Evolutionary conservation across 2,113 vertebrate genomes (phyloP), one percentile per base, ranked within the genome.

Genomic region (Crotalus horridus): DNA sequence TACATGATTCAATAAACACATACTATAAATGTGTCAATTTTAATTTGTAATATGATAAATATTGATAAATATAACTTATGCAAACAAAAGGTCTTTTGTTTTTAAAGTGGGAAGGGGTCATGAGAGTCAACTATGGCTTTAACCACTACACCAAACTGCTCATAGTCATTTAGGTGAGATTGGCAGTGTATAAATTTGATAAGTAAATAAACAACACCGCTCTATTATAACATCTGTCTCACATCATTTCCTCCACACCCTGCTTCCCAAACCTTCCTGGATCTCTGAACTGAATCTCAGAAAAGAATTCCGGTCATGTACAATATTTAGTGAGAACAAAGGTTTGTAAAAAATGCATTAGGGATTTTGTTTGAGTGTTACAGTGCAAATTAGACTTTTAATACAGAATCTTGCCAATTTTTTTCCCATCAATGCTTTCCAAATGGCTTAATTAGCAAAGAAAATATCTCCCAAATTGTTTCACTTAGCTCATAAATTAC

Each of bases 401-500:
- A 6, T 89, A 69, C 69, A 0, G 93, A 8, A 1, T 91, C 53
- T 88, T 93, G n/a, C 81, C 88, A 93, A 53, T 58, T 15, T 91
- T 2, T 17, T 64, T n/a, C 46, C 46, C 15, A 11, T 26, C 7
- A 95, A 94, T 10, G 86, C 0, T 6, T 24, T 91, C 17, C 54
- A 55, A 51, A 81, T 94, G 15, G 17, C 29, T 94, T 95, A 92
- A 39, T 58, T 90, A 55, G 1, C 54, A 90, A 10, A 46, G 94
- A 91, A n/a, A 85, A 39, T 54, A 59, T 92, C 43, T 10, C 87
- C 54, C 54, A 91, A 39, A 0, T 21, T 43, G 90, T 94, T 33
- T 88, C 12, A 69, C 3, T 6, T 53, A 23, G 4, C 89, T 33
- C 91, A 43, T 89, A 39, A 92, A 93, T 39, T 91, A 89, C 85